Conservation (phyloP, 2,113 vertebrate genomes). For the Pelodiscus sinensis region DNA sequence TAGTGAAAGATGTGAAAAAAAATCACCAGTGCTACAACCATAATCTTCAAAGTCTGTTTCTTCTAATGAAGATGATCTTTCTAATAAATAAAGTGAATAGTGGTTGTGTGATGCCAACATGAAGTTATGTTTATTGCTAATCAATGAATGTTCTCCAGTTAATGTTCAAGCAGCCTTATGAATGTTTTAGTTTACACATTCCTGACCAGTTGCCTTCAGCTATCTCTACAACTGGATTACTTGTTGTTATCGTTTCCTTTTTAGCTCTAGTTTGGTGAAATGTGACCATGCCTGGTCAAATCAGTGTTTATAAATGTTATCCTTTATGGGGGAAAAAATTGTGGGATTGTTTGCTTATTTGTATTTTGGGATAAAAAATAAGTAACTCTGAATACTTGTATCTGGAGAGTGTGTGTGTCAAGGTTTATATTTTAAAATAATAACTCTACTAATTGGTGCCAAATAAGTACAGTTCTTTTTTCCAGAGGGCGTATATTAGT, state of each 20-base stretch:
- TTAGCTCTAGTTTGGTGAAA: not conserved
- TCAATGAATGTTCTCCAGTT: rapidly evolving
- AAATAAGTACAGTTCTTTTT: not conserved
- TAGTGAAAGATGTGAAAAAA: not conserved
- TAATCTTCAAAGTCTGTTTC: not conserved
- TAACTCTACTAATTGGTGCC: not conserved
- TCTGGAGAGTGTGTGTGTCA: not conserved
- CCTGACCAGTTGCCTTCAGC: not conserved
- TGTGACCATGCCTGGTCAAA: not conserved
- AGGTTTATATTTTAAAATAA: not conserved
- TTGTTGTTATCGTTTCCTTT: not conserved
- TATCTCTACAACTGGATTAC: not conserved
- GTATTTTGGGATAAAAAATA: not conserved
- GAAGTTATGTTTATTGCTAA: not conserved
- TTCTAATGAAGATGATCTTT: not conserved
- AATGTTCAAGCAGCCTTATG: not conserved
- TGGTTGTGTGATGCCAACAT: not conserved
- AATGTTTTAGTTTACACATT: rapidly evolving
- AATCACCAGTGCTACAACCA: not conserved
- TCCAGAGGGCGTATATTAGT: not conserved
- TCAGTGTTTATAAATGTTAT: not conserved
- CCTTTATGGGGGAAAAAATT: not conserved
- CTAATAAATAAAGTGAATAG: not conserved
- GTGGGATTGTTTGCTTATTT: not conserved
- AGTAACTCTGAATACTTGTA: not conserved